Evolutionary conservation across 2,888 invertebrate genomes (phyloP).

Genomic region (Cordylochernes scorpioides): DNA sequence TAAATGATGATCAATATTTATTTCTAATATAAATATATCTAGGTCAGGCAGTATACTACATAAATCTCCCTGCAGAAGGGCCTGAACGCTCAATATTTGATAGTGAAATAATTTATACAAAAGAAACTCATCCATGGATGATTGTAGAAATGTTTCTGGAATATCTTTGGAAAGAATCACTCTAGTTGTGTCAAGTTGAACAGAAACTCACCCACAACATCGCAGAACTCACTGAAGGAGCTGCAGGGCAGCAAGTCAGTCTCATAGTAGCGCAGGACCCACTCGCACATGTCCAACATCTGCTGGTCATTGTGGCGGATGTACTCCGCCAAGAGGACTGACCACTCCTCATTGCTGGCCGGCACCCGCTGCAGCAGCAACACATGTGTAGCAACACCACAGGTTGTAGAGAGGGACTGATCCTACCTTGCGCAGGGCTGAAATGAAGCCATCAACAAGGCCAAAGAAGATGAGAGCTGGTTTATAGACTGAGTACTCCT

Average conservation of each 20-base stretch:
- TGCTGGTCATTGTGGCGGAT: conserved; percentile 78
- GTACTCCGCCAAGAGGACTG: conserved; percentile 61
- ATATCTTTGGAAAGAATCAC: conserved; percentile 1
- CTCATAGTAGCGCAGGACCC: conserved; percentile 47
- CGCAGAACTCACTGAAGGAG: conserved; percentile 70
- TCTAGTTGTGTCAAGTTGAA: conserved; percentile 1
- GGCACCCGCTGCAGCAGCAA: conserved; percentile 31
- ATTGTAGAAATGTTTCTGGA: conserved; percentile 1
- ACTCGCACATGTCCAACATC: conserved; percentile 60
- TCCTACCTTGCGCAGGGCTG: conserved; percentile 55
- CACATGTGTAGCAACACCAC: too few species aligned
- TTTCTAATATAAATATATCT: too few species aligned
- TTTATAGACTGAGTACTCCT: conserved; percentile 52
- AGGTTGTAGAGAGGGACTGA: too few species aligned
- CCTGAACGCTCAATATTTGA: too few species aligned
- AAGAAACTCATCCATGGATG: too few species aligned
- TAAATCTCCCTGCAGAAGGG: too few species aligned
- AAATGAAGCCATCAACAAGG: conserved; percentile 55
- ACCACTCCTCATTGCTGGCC: conserved; percentile 39
- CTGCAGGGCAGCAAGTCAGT: conserved; percentile 70
- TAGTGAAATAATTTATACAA: too few species aligned
- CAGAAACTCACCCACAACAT: conserved; percentile 43
- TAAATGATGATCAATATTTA: too few species aligned
- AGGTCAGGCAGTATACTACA: too few species aligned
- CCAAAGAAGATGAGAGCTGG: conserved; percentile 58